Evolutionary conservation across 2,888 invertebrate species (phyloP).

Genomic region (Cantharis nigra): DNA sequence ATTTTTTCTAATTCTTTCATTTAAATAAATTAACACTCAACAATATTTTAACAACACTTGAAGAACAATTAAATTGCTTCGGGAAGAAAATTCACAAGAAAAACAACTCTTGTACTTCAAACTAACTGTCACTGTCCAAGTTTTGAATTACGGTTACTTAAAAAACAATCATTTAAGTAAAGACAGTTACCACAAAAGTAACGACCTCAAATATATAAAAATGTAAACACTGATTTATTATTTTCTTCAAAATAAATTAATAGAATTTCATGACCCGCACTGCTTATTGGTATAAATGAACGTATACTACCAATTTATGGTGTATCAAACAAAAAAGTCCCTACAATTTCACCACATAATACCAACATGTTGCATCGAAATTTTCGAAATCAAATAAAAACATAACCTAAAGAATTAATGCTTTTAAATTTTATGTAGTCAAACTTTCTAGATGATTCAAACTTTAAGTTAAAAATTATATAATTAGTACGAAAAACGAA

Average conservation of each 20-base stretch:
- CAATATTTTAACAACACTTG: not conserved
- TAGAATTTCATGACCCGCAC: not conserved
- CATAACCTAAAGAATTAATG: not conserved
- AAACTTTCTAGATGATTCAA: not conserved
- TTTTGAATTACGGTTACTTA: not conserved
- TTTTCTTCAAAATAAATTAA: not conserved
- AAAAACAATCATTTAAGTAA: not conserved
- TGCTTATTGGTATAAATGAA: not conserved
- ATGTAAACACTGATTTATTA: not conserved
- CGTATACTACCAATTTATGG: not conserved
- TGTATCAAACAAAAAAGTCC: not conserved
- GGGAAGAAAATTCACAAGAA: not conserved
- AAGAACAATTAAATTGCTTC: not conserved
- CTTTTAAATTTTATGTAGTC: not conserved
- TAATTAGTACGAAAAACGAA: not conserved
- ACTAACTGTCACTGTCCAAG: not conserved
- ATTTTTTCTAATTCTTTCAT: slow-evolving; percentile 32
- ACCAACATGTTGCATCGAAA: not conserved
- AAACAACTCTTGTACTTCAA: not conserved
- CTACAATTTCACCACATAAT: not conserved
- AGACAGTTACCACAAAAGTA: not conserved
- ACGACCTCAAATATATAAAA: not conserved
- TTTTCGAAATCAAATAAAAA: not conserved
- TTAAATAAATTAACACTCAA: slow-evolving; percentile 24
- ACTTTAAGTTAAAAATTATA: not conserved